A percentile compares a stretch with the other conserved stretches of the same genome.
phyloP scores from a whole-genome alignment of 2,113 vertebrate species.

The Albula glossodonta region DNA sequence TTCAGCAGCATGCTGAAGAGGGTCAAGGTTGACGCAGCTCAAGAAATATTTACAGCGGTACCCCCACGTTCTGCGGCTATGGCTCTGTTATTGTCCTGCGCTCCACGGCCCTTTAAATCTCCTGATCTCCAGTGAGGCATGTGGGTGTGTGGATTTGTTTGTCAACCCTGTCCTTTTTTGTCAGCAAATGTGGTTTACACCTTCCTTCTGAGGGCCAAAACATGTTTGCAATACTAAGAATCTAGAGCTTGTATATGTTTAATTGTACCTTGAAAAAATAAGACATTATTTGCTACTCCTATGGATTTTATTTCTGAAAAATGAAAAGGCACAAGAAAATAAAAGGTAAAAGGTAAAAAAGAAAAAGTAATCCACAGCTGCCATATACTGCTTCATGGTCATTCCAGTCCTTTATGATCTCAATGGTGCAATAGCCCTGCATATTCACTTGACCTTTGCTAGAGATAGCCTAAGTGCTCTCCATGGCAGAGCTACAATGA shows the following conservation, averaged over 20 bases:
- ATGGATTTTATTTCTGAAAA: background rate
- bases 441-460: background rate
- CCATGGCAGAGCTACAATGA: background rate
- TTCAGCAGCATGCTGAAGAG: background rate
- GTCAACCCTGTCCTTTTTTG: background rate
- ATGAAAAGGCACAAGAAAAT: no score
- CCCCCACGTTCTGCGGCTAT: background rate
- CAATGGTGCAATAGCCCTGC: background rate
- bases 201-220: background rate
- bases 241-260: no score
- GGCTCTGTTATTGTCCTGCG: background rate
- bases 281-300: no score
- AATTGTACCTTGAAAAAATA: no score
- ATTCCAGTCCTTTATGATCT: background rate
- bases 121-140: background rate
- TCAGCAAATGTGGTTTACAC: background rate
- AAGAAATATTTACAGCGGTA: background rate
- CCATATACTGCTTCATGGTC: background rate
- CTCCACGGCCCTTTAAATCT: background rate
- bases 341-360: no score
- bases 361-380: no score
- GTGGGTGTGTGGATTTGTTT: background rate
- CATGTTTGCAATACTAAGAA: no score
- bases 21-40: background rate
- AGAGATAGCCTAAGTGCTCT: background rate